Percentiles rank a stretch among this genome's conserved stretches.
Evolutionary conservation across 2,113 vertebrate genomes (phyloP).

Genomic region (Meriones unguiculatus): DNA sequence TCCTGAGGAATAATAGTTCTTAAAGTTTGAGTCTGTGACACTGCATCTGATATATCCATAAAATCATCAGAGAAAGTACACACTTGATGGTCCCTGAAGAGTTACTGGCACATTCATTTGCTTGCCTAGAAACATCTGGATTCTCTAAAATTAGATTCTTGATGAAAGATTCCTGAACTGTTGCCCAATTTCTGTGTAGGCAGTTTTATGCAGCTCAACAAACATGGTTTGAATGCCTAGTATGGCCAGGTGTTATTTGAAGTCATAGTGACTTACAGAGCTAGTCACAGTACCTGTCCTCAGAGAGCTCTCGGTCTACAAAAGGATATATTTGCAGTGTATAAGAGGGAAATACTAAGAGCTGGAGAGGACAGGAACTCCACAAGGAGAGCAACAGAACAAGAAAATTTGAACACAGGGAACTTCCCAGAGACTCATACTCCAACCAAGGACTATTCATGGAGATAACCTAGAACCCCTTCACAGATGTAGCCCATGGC

Average conservation of each 20-base stretch:
- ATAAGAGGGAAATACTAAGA: too few species aligned
- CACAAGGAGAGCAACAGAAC: too few species aligned
- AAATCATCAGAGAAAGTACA: constrained; percentile 40
- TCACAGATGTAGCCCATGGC: too few species aligned
- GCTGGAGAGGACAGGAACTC: too few species aligned
- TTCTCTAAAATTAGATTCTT: constrained; percentile 75
- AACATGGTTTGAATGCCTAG: neutral
- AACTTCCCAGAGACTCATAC: too few species aligned
- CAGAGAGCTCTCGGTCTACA: neutral
- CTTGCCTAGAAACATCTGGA: constrained; percentile 73
- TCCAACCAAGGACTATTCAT: too few species aligned
- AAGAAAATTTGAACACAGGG: too few species aligned
- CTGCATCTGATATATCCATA: constrained; percentile 45
- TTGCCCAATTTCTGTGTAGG: constrained; percentile 54
- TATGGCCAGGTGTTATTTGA: neutral
- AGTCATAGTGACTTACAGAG: neutral
- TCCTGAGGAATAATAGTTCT: neutral
- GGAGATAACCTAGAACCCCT: too few species aligned
- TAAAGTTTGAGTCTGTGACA: neutral
- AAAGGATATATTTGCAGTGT: neutral
- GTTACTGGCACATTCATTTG: constrained; percentile 67
- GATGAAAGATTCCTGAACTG: constrained; percentile 70
- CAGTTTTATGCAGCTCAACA: constrained; percentile 44
- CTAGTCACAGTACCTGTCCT: neutral
- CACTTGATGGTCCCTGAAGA: constrained; percentile 41